These are phyloP conservation scores for Nycticorax nycticorax DNA, from an alignment of 2,113 vertebrate species.

Conservation along the genomic window DNA sequence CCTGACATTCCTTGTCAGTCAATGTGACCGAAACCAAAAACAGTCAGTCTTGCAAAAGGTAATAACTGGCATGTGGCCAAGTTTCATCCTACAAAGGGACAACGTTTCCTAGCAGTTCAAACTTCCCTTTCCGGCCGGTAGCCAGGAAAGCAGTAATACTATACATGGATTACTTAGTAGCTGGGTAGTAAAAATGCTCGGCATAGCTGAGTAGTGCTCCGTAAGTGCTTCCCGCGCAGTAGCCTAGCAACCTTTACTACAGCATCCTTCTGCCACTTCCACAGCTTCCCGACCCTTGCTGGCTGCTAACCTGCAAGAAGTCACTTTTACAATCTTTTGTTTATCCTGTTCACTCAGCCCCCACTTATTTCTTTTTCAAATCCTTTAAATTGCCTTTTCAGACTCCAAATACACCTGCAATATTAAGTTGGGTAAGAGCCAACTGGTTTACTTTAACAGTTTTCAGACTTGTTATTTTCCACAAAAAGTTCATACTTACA, in stretches of 20 bases:
- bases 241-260: constrained; percentile 81
- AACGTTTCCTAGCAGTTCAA: constrained; percentile 12
- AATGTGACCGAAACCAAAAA: constrained; percentile 77
- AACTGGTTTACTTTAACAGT: background rate
- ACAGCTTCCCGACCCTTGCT: constrained; percentile 77
- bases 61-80: constrained; percentile 57
- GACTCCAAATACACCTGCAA: background rate
- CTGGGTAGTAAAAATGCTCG: constrained; percentile 77
- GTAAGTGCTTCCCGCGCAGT: constrained; percentile 76
- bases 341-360: background rate
- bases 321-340: background rate
- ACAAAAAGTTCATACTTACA: background rate
- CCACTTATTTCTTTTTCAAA: background rate
- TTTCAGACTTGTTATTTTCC: background rate
- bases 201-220: constrained; percentile 78
- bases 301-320: background rate
- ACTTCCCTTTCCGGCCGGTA: constrained; percentile 47
- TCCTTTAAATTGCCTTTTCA: background rate
- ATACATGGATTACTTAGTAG: constrained; percentile 39
- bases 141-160: background rate
- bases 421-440: background rate
- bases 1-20: constrained; percentile 79
- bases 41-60: constrained; percentile 68
- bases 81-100: constrained; percentile 64
- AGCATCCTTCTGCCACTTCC: constrained; percentile 81